A percentile compares a stretch with the other conserved stretches of the same genome.
These are phyloP conservation scores for Drosophila ercepeae DNA, from an alignment of 1,140 invertebrate genomes.

Conservation along the genomic window DNA sequence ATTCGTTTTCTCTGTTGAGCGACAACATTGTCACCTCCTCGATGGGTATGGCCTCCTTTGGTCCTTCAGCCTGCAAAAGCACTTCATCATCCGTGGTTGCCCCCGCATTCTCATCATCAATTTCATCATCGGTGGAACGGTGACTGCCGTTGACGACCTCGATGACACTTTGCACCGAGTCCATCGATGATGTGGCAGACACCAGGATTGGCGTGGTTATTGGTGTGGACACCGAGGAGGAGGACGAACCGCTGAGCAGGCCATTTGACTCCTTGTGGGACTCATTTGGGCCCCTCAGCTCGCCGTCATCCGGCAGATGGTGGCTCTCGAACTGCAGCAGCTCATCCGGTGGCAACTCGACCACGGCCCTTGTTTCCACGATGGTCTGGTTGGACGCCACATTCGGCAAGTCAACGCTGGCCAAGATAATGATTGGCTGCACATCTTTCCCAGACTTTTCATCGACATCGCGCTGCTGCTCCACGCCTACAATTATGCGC, in stretches of 20 bases:
- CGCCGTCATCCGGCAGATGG: constrained; percentile 65
- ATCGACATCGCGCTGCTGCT: constrained; percentile 26
- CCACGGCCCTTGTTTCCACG: constrained; percentile 20
- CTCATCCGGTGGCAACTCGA: constrained; percentile 57
- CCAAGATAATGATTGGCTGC: constrained; percentile 66
- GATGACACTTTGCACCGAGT: constrained; percentile 81
- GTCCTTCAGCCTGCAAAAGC: constrained; percentile 4
- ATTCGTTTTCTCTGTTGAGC: constrained; percentile 67
- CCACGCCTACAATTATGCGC: constrained; percentile 75
- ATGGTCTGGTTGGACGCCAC: constrained; percentile 8
- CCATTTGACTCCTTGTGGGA: constrained; percentile 21
- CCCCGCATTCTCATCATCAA: constrained; percentile 5
- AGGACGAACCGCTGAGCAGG: constrained; percentile 58
- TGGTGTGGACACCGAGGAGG: constrained; percentile 57
- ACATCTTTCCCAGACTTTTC: neutral
- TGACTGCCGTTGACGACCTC: constrained; percentile 54
- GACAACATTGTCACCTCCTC: constrained; percentile 63
- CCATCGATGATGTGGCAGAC: constrained; percentile 77
- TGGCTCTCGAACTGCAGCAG: constrained; percentile 77
- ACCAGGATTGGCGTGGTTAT: constrained; percentile 75
- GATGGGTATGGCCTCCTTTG: constrained; percentile 21
- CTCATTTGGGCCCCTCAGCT: neutral
- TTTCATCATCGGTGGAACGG: constrained; percentile 16
- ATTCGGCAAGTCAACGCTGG: constrained; percentile 75
- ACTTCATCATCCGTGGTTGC: constrained; percentile 6